Evolutionary conservation across 2,113 vertebrate genomes (phyloP), one percentile per base, ranked within the genome.

Genomic region (Uropsilus gracilis): DNA sequence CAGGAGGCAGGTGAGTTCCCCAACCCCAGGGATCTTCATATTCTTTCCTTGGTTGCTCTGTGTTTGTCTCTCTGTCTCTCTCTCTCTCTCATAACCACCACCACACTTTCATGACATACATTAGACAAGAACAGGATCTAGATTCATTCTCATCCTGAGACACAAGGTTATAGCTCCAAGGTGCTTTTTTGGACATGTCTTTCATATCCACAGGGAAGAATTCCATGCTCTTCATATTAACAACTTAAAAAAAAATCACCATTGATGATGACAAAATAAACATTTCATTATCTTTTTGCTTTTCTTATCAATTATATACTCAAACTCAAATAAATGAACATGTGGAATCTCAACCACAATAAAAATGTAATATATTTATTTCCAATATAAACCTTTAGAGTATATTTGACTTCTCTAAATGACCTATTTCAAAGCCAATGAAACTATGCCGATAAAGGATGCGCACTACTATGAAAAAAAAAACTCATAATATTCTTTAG

Each of bases 331-430:
- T 32, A 94, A 8, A 91, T 30, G 72, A 90, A 72, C 75, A n/a
- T 5, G 32, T 94, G 91, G 20, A 39, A 24, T 72, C 1, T 5
- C 11, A 57, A 55, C 8, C 8, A 68, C 18, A 92, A 85, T 16
- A 34, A 91, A 96, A 94, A 81, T 46, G 0, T 64, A 83, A 90
- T 32, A 48, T 32, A 17, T 5, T 89, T 42, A 77, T 86, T 32
- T 16, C 17, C 28, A 75, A 87, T 69, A 77, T 90, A 78, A 96
- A 91, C 55, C 89, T 34, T 88, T 78, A 73, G 77, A 94, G 80
- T 82, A 5, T 44, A 87, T 89, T 68, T 93, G 77, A 87, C 66
- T 95, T 53, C 66, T 93, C 34, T 95, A 89, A 91, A 90, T 39
- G 16, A 64, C 64, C 50, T 94, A 69, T 42, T 85, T 84, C 16